Evolutionary conservation across 2,113 vertebrate species (phyloP).

Genomic region (Pluvianellus socialis): DNA sequence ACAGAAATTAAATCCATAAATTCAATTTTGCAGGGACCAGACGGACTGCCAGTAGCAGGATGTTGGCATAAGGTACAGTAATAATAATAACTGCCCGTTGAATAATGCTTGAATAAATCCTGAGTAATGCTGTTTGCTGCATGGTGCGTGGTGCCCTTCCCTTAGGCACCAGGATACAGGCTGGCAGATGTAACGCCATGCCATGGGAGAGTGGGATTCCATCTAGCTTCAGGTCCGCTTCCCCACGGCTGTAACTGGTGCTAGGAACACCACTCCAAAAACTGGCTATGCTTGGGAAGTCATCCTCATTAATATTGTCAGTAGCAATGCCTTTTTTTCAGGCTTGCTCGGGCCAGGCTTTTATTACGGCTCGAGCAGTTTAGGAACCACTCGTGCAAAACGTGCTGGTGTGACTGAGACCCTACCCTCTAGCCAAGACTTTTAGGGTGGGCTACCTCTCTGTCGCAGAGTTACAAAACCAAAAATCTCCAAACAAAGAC

Average conservation of each 20-base stretch:
- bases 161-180: no score
- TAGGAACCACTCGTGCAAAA: background rate
- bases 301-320: fast-evolving
- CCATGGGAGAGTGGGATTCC: background rate
- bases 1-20: background rate
- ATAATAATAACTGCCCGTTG: background rate
- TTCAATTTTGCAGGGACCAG: constrained; percentile 84
- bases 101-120: background rate
- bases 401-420: background rate
- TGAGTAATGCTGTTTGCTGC: background rate
- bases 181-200: fast-evolving
- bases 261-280: background rate
- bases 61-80: constrained; percentile 94
- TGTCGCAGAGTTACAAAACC: background rate
- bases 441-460: background rate
- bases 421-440: background rate
- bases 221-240: background rate
- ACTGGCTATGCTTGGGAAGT: background rate
- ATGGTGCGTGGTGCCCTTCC: background rate
- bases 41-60: constrained; percentile 92
- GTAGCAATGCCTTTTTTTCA: background rate
- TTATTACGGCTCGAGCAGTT: background rate
- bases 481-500: background rate
- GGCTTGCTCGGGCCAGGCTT: background rate
- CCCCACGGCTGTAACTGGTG: background rate